phyloP scores from a whole-genome alignment of 1,140 invertebrate species.

The Anoplophora glabripennis region DNA sequence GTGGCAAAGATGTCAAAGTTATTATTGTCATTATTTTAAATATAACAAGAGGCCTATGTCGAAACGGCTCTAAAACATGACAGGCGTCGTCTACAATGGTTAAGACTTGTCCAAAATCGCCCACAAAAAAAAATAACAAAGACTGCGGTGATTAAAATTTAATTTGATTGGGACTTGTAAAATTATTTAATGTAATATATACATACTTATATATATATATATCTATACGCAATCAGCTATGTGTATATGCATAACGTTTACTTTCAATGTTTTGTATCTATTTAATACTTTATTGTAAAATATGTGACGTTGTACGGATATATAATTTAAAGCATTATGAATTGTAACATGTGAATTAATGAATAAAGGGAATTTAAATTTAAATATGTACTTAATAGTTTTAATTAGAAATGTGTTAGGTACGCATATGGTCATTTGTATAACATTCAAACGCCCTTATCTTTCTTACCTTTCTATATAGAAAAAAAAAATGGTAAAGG shows the following conservation, averaged over 20 bases:
- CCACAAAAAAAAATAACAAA: constrained; percentile 1
- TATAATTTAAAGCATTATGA: no score
- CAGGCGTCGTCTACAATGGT: not conserved
- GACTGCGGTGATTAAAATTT: constrained; percentile 4
- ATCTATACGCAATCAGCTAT: constrained; percentile 17
- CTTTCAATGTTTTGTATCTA: constrained; percentile 6
- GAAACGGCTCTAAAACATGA: constrained; percentile 8
- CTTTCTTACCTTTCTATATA: no score
- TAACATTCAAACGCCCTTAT: no score
- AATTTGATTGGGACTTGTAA: constrained; percentile 1
- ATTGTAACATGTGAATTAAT: constrained; percentile 14
- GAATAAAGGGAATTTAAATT: constrained; percentile 18
- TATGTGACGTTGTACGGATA: not conserved
- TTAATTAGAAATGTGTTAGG: not conserved
- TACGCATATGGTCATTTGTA: no score
- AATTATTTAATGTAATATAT: constrained; percentile 10
- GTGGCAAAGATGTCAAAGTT: no score
- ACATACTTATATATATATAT: constrained; percentile 9
- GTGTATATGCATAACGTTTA: not conserved
- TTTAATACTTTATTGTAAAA: constrained; percentile 1
- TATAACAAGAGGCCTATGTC: no score
- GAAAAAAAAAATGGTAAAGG: no score
- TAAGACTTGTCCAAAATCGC: constrained; percentile 3
- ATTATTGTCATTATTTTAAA: no score
- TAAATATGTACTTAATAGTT: not conserved